Conservation (phyloP, 1,140 invertebrate species). For the Limonius californicus region DNA sequence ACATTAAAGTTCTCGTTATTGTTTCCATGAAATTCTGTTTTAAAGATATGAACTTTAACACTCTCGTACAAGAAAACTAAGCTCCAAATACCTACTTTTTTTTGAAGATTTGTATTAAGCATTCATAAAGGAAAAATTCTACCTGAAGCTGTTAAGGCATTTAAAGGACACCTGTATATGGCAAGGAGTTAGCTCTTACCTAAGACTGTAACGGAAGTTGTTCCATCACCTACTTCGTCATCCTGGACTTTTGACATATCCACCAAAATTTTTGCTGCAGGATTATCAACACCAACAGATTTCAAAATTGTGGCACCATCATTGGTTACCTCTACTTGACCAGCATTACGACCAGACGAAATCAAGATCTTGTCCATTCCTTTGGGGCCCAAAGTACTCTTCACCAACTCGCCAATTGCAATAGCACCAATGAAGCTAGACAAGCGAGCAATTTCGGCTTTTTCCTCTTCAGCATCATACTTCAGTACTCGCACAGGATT, state of each 20-base stretch:
- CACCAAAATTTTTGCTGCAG: constrained; percentile 97
- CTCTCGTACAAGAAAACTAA: too few relatives aligned
- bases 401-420: constrained; percentile 97
- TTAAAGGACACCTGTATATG: too few relatives aligned
- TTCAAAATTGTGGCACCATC: constrained; percentile 99
- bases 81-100: too few relatives aligned
- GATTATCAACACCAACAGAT: constrained; percentile 96
- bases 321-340: constrained; percentile 94
- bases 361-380: constrained; percentile 99
- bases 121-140: too few relatives aligned
- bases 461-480: constrained; percentile 95
- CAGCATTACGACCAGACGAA: constrained; percentile 74
- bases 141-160: too few relatives aligned
- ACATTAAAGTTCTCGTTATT: too few relatives aligned
- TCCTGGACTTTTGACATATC: constrained; percentile 99
- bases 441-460: constrained; percentile 90
- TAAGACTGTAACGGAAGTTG: constrained; percentile 96
- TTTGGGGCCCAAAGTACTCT: constrained; percentile 97
- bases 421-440: constrained; percentile 98
- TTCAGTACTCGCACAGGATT: constrained; percentile 94
- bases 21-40: too few relatives aligned
- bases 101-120: too few relatives aligned
- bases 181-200: constrained; percentile 50
- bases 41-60: too few relatives aligned
- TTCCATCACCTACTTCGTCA: constrained; percentile 99